Conservation (phyloP, 1,140 invertebrate species). For the Trichoplusia ni region DNA sequence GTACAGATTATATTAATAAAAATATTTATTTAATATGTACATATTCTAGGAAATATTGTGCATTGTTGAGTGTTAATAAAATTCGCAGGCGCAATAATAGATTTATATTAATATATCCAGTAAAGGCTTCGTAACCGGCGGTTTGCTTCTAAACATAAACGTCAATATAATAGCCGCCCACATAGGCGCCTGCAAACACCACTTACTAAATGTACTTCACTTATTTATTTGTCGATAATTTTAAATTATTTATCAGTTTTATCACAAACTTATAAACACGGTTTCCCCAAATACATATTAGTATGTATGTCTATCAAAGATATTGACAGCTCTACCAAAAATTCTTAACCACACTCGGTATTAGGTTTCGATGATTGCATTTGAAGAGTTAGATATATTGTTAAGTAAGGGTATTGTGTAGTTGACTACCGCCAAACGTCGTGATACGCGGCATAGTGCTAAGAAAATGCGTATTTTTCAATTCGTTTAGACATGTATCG, state of each 20-base stretch:
- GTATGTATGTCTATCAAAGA: slow-evolving; percentile 12
- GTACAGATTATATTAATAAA: slow-evolving; percentile 1
- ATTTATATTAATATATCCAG: slow-evolving; percentile 1
- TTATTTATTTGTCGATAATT: background rate
- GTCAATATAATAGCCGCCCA: background rate
- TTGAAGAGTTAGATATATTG: slow-evolving; percentile 19
- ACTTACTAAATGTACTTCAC: background rate
- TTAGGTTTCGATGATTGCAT: slow-evolving; percentile 24
- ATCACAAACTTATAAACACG: background rate
- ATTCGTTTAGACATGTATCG: background rate
- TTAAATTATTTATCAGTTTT: background rate
- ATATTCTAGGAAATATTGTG: slow-evolving; percentile 4
- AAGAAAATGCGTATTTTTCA: background rate
- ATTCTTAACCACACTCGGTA: slow-evolving; percentile 18
- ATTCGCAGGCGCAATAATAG: background rate
- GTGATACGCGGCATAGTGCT: background rate
- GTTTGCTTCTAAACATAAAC: background rate
- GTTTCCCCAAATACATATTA: slow-evolving; percentile 3
- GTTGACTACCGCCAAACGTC: slow-evolving; percentile 19
- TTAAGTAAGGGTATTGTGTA: slow-evolving; percentile 9
- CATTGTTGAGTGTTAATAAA: background rate
- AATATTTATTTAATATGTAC: background rate
- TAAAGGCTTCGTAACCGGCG: slow-evolving; percentile 2
- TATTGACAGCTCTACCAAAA: slow-evolving; percentile 27
- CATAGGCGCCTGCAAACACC: background rate